A percentile compares a stretch with the other conserved stretches of the same genome.
These are phyloP conservation scores for Latrodectus geometricus DNA, from an alignment of 1,140 invertebrate genomes.

Conservation along the genomic window DNA sequence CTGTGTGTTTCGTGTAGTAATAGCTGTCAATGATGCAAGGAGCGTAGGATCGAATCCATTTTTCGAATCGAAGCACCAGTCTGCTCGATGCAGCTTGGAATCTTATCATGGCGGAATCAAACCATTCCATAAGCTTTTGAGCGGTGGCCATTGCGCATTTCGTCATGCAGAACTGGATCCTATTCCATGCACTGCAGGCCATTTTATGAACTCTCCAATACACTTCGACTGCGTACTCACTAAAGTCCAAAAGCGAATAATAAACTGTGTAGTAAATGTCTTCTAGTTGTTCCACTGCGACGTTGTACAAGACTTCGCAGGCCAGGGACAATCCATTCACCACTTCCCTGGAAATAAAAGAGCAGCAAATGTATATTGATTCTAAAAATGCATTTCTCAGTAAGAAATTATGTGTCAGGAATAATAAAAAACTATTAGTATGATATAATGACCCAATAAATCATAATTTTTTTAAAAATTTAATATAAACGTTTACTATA, in stretches of 20 bases:
- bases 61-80: slow-evolving; percentile 22
- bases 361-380: not conserved
- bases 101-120: not conserved
- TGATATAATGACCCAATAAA: too few species aligned
- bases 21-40: slow-evolving; percentile 52
- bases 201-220: not conserved
- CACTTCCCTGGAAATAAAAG: slow-evolving; percentile 10
- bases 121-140: not conserved
- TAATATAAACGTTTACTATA: too few species aligned
- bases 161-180: not conserved
- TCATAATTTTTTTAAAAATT: too few species aligned
- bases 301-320: slow-evolving; percentile 27
- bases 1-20: slow-evolving; percentile 36
- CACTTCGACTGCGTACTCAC: not conserved
- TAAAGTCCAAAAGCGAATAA: slow-evolving; percentile 8
- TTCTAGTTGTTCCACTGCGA: slow-evolving; percentile 24
- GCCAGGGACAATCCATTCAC: not conserved
- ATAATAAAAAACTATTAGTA: too few species aligned
- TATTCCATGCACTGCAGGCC: not conserved
- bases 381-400: too few species aligned
- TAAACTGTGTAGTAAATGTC: slow-evolving; percentile 12
- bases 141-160: not conserved
- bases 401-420: too few species aligned
- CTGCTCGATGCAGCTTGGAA: not conserved
- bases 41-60: slow-evolving; percentile 27